Base-by-base conservation (phyloP, 2,888 invertebrate species). In the Cephonodes hylas region DNA sequence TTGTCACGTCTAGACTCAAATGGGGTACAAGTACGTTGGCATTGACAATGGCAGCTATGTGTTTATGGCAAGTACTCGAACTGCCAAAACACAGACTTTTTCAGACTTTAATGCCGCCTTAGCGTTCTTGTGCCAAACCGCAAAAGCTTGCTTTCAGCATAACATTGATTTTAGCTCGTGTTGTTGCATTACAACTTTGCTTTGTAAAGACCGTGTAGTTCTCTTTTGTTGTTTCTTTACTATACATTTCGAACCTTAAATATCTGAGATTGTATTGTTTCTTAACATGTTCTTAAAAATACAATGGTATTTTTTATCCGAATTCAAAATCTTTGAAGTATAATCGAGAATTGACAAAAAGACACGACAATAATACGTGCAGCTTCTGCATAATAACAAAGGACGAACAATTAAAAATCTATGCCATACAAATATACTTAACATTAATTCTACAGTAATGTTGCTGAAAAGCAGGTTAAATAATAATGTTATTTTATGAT, bases 31-130 rank as follows among this genome's bases (percentile, higher is more conserved):
- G 31, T 27, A 0, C 31, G 31, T 18, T 31, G 53, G 42, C 44
- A 57, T 65, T 70, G 68, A 60, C 64, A 74, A 63, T 74, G 74
- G 67, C 67, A 67, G 15, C 23, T 58, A 22, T 25, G 27, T 25
- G 42, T 27, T 59, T 44, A 44, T 38, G 44, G 45, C 45, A 15
- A 57, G 44, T 25, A 13, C 15, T 25, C 44, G 25, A 25, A 42
- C 27, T 42, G 58, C 42, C 34, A 58, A 58, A 53, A 53, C 31
- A 27, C 31, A 60, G 42, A 22, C 22, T n/a, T 59, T 59, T 45
- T 31, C 57, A 57, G 61, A 13, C 31, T 53, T 31, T 27, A 20
- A 53, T 53, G 2, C 27, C 27, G 15, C 18, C 31, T 53, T 53
- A 8, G 15, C 8, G 10, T 15, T 53, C 18, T 15, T 27, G 31